phyloP scores from a whole-genome alignment of 2,797 vertebrate genomes.

The Huso huso region DNA sequence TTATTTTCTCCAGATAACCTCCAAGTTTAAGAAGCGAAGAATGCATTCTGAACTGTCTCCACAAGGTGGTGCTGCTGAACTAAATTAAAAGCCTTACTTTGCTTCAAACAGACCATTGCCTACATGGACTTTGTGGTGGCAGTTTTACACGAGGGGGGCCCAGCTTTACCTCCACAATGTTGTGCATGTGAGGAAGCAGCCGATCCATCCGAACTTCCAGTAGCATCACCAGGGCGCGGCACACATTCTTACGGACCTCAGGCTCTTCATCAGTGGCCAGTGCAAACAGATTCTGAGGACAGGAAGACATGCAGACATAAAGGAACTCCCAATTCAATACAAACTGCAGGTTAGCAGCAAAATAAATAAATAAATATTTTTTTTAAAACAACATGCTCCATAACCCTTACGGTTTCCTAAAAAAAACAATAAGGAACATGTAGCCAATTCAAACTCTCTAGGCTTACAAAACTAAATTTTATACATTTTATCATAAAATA shows the following conservation, averaged over 20 bases:
- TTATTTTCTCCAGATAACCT: not conserved
- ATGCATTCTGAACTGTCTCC: constrained; percentile 7
- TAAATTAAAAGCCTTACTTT: not conserved
- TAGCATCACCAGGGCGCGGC: constrained; percentile 74
- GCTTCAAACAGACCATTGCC: too few species aligned
- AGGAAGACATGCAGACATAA: not conserved
- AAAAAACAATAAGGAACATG: too few species aligned
- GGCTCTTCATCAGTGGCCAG: constrained; percentile 73
- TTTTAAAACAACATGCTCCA: constrained; percentile 5
- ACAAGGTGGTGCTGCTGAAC: constrained; percentile 7
- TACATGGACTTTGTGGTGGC: too few species aligned
- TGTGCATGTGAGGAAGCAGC: constrained; percentile 79
- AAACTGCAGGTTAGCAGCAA: too few species aligned
- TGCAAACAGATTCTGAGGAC: constrained; percentile 69
- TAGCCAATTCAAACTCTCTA: too few species aligned
- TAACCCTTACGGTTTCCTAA: too few species aligned
- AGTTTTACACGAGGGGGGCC: not conserved
- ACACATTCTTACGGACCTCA: constrained; percentile 79
- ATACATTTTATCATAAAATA: too few species aligned
- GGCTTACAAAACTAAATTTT: too few species aligned
- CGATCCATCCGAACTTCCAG: constrained; percentile 81
- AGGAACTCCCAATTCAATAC: too few species aligned
- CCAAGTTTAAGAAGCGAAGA: not conserved
- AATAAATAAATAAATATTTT: too few species aligned
- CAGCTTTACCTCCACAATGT: constrained; percentile 68